Conservation (phyloP, 1,140 invertebrate species). For the Tetraneura akinire region DNA sequence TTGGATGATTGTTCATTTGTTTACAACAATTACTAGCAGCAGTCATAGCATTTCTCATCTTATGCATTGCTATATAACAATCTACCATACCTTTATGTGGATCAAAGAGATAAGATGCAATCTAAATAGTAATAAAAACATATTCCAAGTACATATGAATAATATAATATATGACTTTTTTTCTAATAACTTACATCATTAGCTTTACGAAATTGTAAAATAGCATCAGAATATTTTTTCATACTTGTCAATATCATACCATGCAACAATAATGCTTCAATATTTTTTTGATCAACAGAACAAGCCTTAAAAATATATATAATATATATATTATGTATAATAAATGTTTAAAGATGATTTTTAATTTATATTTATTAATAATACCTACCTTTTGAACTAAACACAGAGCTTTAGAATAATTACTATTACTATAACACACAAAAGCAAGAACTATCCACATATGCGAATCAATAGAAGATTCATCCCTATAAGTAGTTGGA, state of each 20-base stretch:
- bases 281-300: slow-evolving; percentile 61
- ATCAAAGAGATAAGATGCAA: slow-evolving; percentile 62
- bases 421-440: slow-evolving; percentile 52
- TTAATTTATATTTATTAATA: neutral
- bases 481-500: slow-evolving; percentile 33
- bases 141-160: neutral
- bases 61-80: slow-evolving; percentile 69
- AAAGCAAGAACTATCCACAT: slow-evolving; percentile 53
- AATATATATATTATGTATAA: neutral
- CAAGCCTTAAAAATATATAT: slow-evolving; percentile 59
- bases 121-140: slow-evolving; percentile 46
- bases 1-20: slow-evolving; percentile 69
- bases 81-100: slow-evolving; percentile 72
- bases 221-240: slow-evolving; percentile 72
- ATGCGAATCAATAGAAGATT: slow-evolving; percentile 55
- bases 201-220: slow-evolving; percentile 73
- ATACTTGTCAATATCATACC: slow-evolving; percentile 71
- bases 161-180: neutral
- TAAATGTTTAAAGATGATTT: neutral
- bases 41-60: slow-evolving; percentile 70
- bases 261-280: slow-evolving; percentile 73
- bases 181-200: slow-evolving; percentile 61
- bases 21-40: slow-evolving; percentile 71
- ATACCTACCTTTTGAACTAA: slow-evolving; percentile 61
- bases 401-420: slow-evolving; percentile 52